A percentile compares a stretch with the other conserved stretches of the same genome.
These are phyloP conservation scores for Triops cancriformis DNA, from an alignment of 1,140 invertebrate species.

Conservation along the genomic window DNA sequence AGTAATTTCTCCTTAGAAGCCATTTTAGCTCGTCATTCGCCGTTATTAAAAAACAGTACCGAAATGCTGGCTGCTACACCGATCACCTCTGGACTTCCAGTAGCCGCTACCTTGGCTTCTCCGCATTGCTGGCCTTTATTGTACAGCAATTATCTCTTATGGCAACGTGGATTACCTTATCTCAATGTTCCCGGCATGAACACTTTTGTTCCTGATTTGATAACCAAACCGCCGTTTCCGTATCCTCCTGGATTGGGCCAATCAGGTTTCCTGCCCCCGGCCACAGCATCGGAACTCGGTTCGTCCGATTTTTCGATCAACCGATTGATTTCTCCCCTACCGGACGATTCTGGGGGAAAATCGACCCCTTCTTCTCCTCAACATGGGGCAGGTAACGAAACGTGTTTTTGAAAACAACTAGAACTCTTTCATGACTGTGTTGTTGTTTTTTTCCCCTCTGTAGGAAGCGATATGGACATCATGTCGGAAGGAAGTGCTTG, in stretches of 20 bases:
- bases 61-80: not conserved
- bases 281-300: not conserved
- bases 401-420: not conserved
- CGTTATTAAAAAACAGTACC: not conserved
- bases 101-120: not conserved
- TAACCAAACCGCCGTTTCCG: not conserved
- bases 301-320: not conserved
- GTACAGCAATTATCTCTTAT: not conserved
- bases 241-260: not conserved
- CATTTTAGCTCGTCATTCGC: not conserved
- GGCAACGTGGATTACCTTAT: conserved; percentile 13
- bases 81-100: not conserved
- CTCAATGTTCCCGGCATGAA: not conserved
- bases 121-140: not conserved
- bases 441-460: not conserved
- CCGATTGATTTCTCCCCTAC: not conserved
- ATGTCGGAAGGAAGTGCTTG: conserved; percentile 23
- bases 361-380: not conserved
- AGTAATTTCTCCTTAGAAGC: conserved; percentile 1
- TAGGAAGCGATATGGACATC: conserved; percentile 24
- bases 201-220: not conserved
- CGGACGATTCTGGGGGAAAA: not conserved
- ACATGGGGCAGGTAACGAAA: not conserved
- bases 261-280: not conserved
- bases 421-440: not conserved